These are phyloP conservation scores for Toxotes lorentzi DNA, from an alignment of 2,797 vertebrate species.

Conservation along the genomic window DNA sequence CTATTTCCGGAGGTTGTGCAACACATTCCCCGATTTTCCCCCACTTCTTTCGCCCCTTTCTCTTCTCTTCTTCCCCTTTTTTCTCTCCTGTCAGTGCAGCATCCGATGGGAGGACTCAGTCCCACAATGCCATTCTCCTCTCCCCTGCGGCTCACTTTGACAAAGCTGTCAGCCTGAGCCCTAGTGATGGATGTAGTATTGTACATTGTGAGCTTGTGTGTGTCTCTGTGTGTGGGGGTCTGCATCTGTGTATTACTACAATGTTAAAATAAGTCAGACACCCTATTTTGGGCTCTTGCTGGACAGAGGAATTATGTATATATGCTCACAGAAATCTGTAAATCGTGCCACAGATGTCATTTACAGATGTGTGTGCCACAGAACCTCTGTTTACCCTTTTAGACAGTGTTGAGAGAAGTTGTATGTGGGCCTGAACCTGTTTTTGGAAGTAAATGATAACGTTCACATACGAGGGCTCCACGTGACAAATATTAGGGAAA, in stretches of 20 bases:
- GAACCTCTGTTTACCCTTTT: constrained; percentile 14
- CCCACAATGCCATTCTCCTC: constrained; percentile 74
- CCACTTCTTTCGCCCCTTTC: constrained; percentile 8
- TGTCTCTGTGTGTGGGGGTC: constrained; percentile 23
- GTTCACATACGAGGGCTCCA: not conserved
- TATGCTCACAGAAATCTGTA: not conserved
- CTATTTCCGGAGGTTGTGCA: constrained; percentile 39
- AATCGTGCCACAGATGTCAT: not conserved
- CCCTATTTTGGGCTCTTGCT: constrained; percentile 15
- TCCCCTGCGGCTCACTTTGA: constrained; percentile 77
- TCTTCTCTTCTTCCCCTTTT: constrained; percentile 37
- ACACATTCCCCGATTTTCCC: constrained; percentile 40
- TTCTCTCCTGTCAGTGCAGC: constrained; percentile 64
- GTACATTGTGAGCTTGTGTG: constrained; percentile 51
- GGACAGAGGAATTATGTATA: not conserved
- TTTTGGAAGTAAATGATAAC: constrained; percentile 6
- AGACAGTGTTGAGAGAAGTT: constrained; percentile 8
- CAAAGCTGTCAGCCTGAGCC: constrained; percentile 77
- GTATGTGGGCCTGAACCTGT: not conserved
- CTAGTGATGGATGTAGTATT: constrained; percentile 71
- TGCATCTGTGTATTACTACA: constrained; percentile 3
- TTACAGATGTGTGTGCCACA: constrained; percentile 16
- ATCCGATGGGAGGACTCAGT: constrained; percentile 78
- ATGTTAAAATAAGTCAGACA: constrained; percentile 17
- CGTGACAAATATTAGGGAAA: constrained; percentile 25